Evolutionary conservation across 2,113 vertebrate species (phyloP).

Genomic region (Cololabis saira): DNA sequence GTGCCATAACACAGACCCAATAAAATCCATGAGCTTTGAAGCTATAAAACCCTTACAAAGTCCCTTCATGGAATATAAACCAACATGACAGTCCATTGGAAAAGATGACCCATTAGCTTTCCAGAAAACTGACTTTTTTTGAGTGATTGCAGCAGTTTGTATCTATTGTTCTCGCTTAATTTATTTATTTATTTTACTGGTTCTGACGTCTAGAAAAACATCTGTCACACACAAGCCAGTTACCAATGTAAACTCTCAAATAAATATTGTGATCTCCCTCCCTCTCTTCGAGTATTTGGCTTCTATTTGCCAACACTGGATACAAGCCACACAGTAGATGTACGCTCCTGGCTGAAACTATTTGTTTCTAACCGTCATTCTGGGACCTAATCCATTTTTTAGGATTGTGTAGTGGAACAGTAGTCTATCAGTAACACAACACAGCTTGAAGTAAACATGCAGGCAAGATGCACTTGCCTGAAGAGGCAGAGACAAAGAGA

Average conservation of each 20-base stretch:
- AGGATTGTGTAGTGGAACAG: constrained; percentile 43
- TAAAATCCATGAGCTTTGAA: not conserved
- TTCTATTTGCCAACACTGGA: constrained; percentile 30
- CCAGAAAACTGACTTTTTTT: constrained; percentile 14
- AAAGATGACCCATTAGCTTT: constrained; percentile 7
- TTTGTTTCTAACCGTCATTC: constrained; percentile 58
- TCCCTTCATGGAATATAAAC: constrained; percentile 2
- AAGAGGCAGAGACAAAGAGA: constrained; percentile 24
- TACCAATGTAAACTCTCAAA: constrained; percentile 28
- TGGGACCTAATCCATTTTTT: constrained; percentile 54
- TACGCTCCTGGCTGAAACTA: constrained; percentile 34
- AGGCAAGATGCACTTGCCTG: constrained; percentile 24
- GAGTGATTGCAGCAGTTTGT: constrained; percentile 26
- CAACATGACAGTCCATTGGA: not conserved
- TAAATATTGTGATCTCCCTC: constrained; percentile 33
- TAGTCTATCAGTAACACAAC: constrained; percentile 58
- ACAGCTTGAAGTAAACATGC: constrained; percentile 55
- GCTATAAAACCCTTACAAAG: constrained; percentile 1
- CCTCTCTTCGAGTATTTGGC: constrained; percentile 20
- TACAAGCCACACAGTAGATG: constrained; percentile 47
- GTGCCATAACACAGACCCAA: not conserved
- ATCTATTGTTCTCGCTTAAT: constrained; percentile 6
- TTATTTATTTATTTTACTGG: constrained; percentile 3
- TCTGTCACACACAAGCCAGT: constrained; percentile 30
- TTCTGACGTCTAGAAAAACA: constrained; percentile 35